A percentile compares a stretch with the other conserved stretches of the same genome.
These are phyloP conservation scores for Epinephelus fuscoguttatus DNA, from an alignment of 2,113 vertebrate genomes.

Conservation along the genomic window DNA sequence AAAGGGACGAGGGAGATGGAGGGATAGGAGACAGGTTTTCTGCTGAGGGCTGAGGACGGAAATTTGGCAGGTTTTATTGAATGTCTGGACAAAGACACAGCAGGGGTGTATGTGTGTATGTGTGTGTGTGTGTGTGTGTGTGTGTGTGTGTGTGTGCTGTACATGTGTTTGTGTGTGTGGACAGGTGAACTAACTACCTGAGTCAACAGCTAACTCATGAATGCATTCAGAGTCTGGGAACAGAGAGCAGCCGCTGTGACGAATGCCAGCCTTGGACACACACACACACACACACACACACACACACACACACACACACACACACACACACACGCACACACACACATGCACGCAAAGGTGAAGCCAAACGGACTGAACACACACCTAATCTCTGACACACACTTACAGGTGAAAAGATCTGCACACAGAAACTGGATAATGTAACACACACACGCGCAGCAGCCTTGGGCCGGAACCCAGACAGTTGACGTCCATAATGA, in stretches of 20 bases:
- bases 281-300: too few relatives aligned
- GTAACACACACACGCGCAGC: slow-evolving; percentile 25
- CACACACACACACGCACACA: slow-evolving; percentile 33
- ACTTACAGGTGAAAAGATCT: slow-evolving; percentile 9
- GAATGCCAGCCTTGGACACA: slow-evolving; percentile 66
- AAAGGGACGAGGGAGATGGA: slow-evolving; percentile 46
- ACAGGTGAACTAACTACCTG: slow-evolving; percentile 72
- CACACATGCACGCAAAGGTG: slow-evolving; percentile 12
- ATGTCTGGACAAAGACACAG: slow-evolving; percentile 66
- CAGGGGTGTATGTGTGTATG: slow-evolving; percentile 38
- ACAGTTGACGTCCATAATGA: slow-evolving; percentile 66
- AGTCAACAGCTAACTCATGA: slow-evolving; percentile 77
- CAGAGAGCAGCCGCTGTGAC: slow-evolving; percentile 59
- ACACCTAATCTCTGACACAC: slow-evolving; percentile 11
- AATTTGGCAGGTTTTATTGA: slow-evolving; percentile 52
- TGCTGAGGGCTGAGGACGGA: slow-evolving; percentile 51
- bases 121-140: slow-evolving; percentile 39
- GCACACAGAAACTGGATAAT: slow-evolving; percentile 34
- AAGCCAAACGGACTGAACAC: background rate
- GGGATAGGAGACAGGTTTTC: slow-evolving; percentile 35
- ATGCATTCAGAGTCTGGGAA: slow-evolving; percentile 73
- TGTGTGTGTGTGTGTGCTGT: slow-evolving; percentile 28
- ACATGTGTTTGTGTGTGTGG: slow-evolving; percentile 40
- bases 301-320: slow-evolving; percentile 33
- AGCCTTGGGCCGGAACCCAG: slow-evolving; percentile 46